Base-by-base conservation (phyloP, 1,140 invertebrate genomes). In the Pachyrhynchus sulphureomaculatus region DNA sequence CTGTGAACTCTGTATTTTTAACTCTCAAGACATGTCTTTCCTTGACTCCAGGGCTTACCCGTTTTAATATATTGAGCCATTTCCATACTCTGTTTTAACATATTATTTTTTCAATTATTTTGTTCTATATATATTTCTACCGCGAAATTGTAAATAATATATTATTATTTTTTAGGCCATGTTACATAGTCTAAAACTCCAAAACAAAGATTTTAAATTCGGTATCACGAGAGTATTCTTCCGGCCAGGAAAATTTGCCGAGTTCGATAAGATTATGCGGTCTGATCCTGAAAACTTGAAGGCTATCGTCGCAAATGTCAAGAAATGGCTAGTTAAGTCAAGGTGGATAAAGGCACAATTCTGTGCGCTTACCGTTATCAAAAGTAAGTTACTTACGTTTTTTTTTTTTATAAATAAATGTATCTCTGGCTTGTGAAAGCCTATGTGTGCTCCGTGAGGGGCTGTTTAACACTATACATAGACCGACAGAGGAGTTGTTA, bases 171-270 rank as follows among this genome's bases (percentile, higher is more conserved):
- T 51, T 80, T 47, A 92, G 88, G 89, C 93, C 12, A 84, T 99
- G 67, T 88, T 99, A 69, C 92, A 95, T 80, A 96, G 95, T 66
- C 82, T 99, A 39, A 95, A 95, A 33, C 79, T 99, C 6, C 90
- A 91, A 70, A 90, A 94, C 64, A 90, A 88, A 62, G 96, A 99
- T 77, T 99, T 95, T 78, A 93, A 94, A 74, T 99, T 99, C 80
- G 96, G 96, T 20, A 82, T 97, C 62, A 97, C 95, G 0, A 92
- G 94, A 74, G 93, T 99, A 6, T 99, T 99, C 79, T 99, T 99
- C 83, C 84, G 95, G 17, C 94, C 96, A 0, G 96, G 96, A 36
- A 98, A 98, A 77, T 98, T 98, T 81, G 91, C 93, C 0, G 95
- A 99, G 78, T 99, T 99, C 81, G 96, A 99, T 79, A 88, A 92